Evolutionary conservation across 2,888 invertebrate genomes (phyloP).

Genomic region (Trichogramma dendrolimi): DNA sequence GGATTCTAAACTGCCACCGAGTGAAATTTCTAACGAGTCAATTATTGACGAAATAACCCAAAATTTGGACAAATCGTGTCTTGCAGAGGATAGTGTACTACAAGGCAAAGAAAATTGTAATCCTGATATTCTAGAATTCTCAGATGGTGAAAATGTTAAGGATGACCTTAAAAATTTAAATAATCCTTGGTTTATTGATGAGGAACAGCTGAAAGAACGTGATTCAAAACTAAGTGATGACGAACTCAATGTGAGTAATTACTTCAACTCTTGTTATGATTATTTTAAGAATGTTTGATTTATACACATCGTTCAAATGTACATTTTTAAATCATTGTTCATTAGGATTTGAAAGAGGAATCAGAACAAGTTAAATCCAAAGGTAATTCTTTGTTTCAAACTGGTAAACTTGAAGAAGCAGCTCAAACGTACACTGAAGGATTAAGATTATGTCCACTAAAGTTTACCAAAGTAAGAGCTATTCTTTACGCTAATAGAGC

Average conservation of each 20-base stretch:
- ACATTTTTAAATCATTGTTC: neutral
- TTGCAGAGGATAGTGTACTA: constrained; percentile 40
- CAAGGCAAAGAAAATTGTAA: constrained; percentile 7
- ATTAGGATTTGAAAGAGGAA: constrained; percentile 51
- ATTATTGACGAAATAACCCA: constrained; percentile 63
- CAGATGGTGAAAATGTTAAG: constrained; percentile 10
- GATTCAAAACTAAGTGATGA: constrained; percentile 66
- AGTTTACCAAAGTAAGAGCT: constrained; percentile 67
- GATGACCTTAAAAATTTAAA: constrained; percentile 34
- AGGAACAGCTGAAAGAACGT: constrained; percentile 57
- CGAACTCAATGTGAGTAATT: constrained; percentile 3
- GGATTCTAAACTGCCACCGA: constrained; percentile 25
- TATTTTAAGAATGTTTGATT: neutral
- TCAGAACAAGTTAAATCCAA: constrained; percentile 66
- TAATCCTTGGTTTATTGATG: constrained; percentile 54
- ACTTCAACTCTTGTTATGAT: neutral
- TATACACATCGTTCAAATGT: neutral
- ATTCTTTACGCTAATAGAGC: constrained; percentile 84
- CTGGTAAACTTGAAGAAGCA: constrained; percentile 64
- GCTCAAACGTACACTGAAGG: constrained; percentile 72
- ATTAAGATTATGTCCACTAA: constrained; percentile 71
- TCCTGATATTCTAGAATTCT: constrained; percentile 2
- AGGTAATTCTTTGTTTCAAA: constrained; percentile 75
- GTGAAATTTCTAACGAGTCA: constrained; percentile 55
- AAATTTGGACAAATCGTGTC: constrained; percentile 55